Evolutionary conservation across 2,113 vertebrate genomes (phyloP).

Genomic region (Sylvilagus bachmani): DNA sequence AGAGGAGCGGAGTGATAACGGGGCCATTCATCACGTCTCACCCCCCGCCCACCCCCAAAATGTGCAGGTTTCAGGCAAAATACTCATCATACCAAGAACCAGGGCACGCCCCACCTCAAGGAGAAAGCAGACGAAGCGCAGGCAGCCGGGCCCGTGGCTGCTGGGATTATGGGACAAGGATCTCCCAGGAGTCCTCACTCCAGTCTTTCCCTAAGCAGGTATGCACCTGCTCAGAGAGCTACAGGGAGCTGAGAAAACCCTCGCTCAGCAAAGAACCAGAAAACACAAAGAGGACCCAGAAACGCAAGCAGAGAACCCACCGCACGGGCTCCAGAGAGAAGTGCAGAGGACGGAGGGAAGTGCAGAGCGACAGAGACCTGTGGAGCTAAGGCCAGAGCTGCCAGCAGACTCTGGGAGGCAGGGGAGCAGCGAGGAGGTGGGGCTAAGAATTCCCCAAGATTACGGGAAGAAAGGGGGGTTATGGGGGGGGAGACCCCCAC

Average conservation of each 20-base stretch:
- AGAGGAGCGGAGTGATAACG: not conserved
- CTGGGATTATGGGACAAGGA: not conserved
- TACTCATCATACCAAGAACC: not conserved
- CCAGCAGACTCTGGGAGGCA: not conserved
- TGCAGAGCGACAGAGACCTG: not conserved
- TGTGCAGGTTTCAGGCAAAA: not conserved
- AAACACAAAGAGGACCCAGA: not conserved
- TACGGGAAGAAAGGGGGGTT: not conserved
- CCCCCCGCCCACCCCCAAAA: not conserved
- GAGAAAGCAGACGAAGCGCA: not conserved
- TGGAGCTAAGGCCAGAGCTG: not conserved
- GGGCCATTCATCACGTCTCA: accelerated
- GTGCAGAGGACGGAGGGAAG: not conserved
- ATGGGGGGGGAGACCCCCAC: not conserved
- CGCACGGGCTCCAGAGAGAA: not conserved
- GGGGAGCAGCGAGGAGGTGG: not conserved
- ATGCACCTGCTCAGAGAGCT: not conserved
- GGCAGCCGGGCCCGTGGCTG: not conserved
- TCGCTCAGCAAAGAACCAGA: not conserved
- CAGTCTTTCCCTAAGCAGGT: not conserved
- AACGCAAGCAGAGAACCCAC: not conserved
- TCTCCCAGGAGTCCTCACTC: not conserved
- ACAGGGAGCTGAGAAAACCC: not conserved
- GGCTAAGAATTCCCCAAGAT: not conserved
- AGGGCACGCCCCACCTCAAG: not conserved